Conservation (phyloP, 2,888 invertebrate species). For the Odontothrips loti region DNA sequence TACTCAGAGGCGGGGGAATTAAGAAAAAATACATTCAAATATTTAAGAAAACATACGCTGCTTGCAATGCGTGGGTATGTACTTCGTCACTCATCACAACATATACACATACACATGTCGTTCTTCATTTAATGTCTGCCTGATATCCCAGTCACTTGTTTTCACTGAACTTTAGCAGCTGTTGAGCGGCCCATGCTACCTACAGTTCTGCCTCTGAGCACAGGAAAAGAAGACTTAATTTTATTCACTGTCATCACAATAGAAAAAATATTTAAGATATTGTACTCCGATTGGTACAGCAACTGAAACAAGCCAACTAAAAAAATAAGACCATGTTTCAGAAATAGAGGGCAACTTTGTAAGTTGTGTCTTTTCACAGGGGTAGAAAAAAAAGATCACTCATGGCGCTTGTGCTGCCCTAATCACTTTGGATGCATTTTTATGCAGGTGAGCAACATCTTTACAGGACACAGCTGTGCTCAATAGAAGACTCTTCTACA, state of each 20-base stretch:
- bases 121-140: conserved; percentile 14
- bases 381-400: conserved; percentile 3
- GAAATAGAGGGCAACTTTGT: background rate
- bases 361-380: conserved; percentile 13
- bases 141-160: conserved; percentile 21
- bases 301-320: conserved; percentile 17
- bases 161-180: conserved; percentile 19
- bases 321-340: background rate
- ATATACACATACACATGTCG: conserved; percentile 4
- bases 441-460: background rate
- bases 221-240: conserved; percentile 17
- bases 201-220: conserved; percentile 26
- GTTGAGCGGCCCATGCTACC: conserved; percentile 23
- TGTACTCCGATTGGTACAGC: conserved; percentile 6
- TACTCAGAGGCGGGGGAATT: conserved; percentile 18
- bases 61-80: conserved; percentile 16
- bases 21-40: conserved; percentile 21
- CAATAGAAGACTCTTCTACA: background rate
- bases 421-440: background rate
- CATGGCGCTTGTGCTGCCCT: background rate
- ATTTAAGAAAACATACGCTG: conserved; percentile 21
- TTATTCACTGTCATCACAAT: conserved; percentile 26
- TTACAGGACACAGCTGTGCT: conserved; percentile 7
- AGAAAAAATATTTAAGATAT: background rate
- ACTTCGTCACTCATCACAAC: conserved; percentile 19